phyloP scores from a whole-genome alignment of 2,113 vertebrate species.

The Smithornis capensis region DNA sequence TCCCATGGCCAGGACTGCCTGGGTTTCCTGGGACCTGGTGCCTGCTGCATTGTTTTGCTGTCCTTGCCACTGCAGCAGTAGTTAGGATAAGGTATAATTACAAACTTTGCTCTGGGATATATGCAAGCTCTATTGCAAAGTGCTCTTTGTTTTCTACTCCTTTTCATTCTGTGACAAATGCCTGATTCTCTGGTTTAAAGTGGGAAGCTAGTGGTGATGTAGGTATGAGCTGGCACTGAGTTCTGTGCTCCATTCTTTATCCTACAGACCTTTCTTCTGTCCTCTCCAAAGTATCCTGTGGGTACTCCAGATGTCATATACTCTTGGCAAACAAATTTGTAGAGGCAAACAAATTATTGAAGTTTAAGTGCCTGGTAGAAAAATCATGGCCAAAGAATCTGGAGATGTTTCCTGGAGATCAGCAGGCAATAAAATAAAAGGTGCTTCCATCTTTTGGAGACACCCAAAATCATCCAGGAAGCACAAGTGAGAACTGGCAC shows the following conservation, averaged over 20 bases:
- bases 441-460: background rate
- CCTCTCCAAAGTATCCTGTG: background rate
- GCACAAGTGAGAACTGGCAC: background rate
- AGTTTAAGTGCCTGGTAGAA: background rate
- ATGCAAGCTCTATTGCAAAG: background rate
- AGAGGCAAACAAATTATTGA: background rate
- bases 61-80: background rate
- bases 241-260: background rate
- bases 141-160: background rate
- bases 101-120: background rate
- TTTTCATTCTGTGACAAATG: background rate
- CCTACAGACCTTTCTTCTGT: background rate
- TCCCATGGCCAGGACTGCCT: background rate
- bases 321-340: background rate
- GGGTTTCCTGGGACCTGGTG: background rate
- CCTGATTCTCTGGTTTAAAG: background rate
- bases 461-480: background rate
- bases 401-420: background rate
- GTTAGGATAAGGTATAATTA: background rate
- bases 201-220: background rate
- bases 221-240: background rate
- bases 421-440: background rate
- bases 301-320: background rate
- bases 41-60: background rate
- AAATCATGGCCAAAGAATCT: background rate